Conservation (phyloP, 2,888 invertebrate genomes). For the Plagodis pulveraria region DNA sequence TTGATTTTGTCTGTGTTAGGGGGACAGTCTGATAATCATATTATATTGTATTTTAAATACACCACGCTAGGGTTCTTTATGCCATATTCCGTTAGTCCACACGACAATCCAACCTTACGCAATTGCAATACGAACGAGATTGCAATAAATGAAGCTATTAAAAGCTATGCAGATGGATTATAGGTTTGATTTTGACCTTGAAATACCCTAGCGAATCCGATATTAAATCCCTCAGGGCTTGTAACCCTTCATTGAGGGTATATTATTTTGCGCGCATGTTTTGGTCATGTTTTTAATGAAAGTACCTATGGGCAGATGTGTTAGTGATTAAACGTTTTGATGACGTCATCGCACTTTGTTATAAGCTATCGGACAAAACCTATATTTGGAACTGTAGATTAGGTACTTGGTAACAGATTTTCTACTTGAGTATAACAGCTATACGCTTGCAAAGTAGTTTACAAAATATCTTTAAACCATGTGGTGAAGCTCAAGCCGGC, state of each 20-base stretch:
- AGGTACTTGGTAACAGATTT: too few relatives aligned
- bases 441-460: too few relatives aligned
- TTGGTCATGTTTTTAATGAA: slow-evolving; percentile 20
- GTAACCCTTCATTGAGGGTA: slow-evolving; percentile 40
- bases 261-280: slow-evolving; percentile 31
- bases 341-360: slow-evolving; percentile 10
- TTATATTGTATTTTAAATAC: slow-evolving; percentile 81
- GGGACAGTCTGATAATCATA: slow-evolving; percentile 80
- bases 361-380: too few relatives aligned
- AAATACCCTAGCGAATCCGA: slow-evolving; percentile 42
- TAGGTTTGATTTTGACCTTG: slow-evolving; percentile 44
- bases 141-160: slow-evolving; percentile 11
- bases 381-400: too few relatives aligned
- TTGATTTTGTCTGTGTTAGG: slow-evolving; percentile 85
- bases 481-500: too few relatives aligned
- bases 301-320: slow-evolving; percentile 10
- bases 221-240: slow-evolving; percentile 36
- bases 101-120: slow-evolving; percentile 18
- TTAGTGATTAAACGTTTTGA: not conserved
- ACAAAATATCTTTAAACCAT: too few relatives aligned
- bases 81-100: slow-evolving; percentile 23
- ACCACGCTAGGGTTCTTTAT: slow-evolving; percentile 61
- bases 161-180: slow-evolving; percentile 31
- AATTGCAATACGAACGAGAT: slow-evolving; percentile 28
- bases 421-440: too few relatives aligned